These are phyloP conservation scores for Spisula subtruncata DNA, from an alignment of 2,888 invertebrate species.

Conservation along the genomic window DNA sequence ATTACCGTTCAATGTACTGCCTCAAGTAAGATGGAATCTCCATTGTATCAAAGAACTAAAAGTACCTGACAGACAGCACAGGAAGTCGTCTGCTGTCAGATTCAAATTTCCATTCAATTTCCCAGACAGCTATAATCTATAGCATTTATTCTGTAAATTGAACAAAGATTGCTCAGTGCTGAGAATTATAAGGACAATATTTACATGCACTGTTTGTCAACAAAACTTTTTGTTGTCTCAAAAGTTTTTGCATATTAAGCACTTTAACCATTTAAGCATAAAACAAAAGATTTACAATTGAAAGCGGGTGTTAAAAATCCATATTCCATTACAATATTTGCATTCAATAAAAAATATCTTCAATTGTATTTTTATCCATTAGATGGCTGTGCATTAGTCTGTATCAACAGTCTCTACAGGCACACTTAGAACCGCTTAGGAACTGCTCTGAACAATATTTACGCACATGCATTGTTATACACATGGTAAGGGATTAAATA, in stretches of 20 bases:
- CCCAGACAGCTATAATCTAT: background rate
- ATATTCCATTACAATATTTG: conserved; percentile 20
- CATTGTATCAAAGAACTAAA: conserved; percentile 13
- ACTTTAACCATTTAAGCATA: background rate
- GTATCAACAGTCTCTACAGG: too few species aligned
- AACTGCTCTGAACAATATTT: too few species aligned
- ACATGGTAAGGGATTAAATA: too few species aligned
- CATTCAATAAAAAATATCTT: background rate
- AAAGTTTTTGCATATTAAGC: background rate
- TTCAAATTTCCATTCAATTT: background rate
- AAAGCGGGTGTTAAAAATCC: background rate
- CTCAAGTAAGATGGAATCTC: background rate
- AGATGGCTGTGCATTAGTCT: background rate
- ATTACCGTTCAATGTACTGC: background rate
- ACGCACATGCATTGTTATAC: too few species aligned
- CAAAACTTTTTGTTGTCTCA: background rate
- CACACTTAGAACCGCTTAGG: too few species aligned
- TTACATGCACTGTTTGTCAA: conserved; percentile 3
- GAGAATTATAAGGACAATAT: background rate
- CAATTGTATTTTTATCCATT: background rate
- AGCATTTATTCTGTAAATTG: background rate
- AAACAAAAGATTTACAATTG: background rate
- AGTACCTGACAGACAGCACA: background rate
- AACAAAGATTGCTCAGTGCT: background rate
- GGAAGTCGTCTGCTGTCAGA: background rate